These are phyloP conservation scores for Homalodisca vitripennis DNA, from an alignment of 1,140 invertebrate genomes.

Conservation along the genomic window DNA sequence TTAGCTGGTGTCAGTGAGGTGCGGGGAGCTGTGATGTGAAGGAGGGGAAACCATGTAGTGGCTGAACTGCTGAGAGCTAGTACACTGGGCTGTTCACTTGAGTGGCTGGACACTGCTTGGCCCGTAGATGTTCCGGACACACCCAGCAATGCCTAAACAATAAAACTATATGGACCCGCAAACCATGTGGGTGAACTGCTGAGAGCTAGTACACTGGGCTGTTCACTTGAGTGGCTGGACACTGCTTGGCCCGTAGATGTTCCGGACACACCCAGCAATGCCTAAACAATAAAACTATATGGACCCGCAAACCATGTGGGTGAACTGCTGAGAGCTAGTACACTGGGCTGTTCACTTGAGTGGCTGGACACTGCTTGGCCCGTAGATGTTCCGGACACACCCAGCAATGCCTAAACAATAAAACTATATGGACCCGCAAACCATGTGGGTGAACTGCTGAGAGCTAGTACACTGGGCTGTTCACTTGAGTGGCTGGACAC, in stretches of 20 bases:
- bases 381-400: too few species aligned
- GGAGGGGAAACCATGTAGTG: slow-evolving; percentile 66
- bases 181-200: slow-evolving; percentile 65
- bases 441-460: slow-evolving; percentile 56
- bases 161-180: too few species aligned
- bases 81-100: slow-evolving; percentile 53
- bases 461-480: slow-evolving; percentile 55
- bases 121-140: too few species aligned
- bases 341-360: slow-evolving; percentile 54
- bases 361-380: too few species aligned
- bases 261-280: too few species aligned
- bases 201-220: slow-evolving; percentile 56
- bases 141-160: too few species aligned
- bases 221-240: slow-evolving; percentile 39
- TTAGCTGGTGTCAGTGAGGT: not conserved
- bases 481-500: slow-evolving; percentile 32
- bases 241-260: too few species aligned
- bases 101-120: not conserved
- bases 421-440: too few species aligned
- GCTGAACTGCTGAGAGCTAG: slow-evolving; percentile 55
- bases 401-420: too few species aligned
- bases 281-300: too few species aligned
- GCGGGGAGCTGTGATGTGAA: slow-evolving; percentile 58
- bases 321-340: slow-evolving; percentile 56
- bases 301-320: too few species aligned